Percentiles rank a stretch among this genome's conserved stretches.
phyloP scores from a whole-genome alignment of 2,888 invertebrate species.

The Tineola bisselliella region DNA sequence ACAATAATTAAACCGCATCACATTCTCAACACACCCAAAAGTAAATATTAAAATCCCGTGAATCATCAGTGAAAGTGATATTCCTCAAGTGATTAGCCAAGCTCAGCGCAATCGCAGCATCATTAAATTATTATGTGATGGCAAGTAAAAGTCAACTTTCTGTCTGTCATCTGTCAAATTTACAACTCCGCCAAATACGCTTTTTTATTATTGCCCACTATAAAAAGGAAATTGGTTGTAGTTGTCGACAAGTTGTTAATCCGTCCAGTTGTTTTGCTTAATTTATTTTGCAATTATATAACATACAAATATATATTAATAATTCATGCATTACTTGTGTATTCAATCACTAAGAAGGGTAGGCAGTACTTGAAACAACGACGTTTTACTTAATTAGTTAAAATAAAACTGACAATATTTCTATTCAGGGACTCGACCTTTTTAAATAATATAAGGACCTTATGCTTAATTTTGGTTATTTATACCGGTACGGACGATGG shows the following conservation, averaged over 20 bases:
- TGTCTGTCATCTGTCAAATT: slow-evolving; percentile 13
- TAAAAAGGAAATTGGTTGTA: slow-evolving; percentile 35
- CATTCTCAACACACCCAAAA: neutral
- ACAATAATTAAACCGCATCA: neutral
- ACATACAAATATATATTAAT: too few species aligned
- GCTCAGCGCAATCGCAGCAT: slow-evolving; percentile 10
- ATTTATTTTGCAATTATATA: neutral
- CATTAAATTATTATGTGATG: slow-evolving; percentile 2
- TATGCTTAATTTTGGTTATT: too few species aligned
- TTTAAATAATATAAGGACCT: too few species aligned
- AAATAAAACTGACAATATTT: too few species aligned
- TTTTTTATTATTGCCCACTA: slow-evolving; percentile 7
- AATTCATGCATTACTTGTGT: too few species aligned
- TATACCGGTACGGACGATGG: too few species aligned
- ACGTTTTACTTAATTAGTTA: too few species aligned
- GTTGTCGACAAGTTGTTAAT: slow-evolving; percentile 30
- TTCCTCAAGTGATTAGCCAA: slow-evolving; percentile 12
- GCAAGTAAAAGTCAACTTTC: slow-evolving; percentile 11
- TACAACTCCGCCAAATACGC: slow-evolving; percentile 7
- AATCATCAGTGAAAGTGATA: slow-evolving; percentile 13
- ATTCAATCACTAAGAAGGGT: too few species aligned
- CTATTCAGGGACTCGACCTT: too few species aligned
- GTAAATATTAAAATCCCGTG: neutral
- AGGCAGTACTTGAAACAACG: too few species aligned
- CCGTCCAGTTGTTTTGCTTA: slow-evolving; percentile 18